These are phyloP conservation scores for Hipparchia sbordonii DNA, from an alignment of 2,888 invertebrate genomes.

Conservation along the genomic window DNA sequence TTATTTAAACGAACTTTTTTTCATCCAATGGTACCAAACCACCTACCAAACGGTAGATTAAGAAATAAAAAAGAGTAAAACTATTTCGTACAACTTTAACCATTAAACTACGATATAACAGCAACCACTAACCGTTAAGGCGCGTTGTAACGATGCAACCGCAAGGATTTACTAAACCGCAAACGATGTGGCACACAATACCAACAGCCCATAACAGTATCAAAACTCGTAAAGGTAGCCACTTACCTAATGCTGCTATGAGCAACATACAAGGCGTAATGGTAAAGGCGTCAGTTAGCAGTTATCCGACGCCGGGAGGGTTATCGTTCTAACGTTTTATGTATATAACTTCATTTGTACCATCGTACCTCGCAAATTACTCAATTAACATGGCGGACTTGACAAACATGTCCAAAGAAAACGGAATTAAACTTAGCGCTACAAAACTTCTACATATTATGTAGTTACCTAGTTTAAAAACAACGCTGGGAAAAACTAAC, in stretches of 20 bases:
- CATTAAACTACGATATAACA: neutral
- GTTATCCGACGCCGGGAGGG: neutral
- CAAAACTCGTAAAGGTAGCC: constrained; percentile 12
- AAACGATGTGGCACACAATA: constrained; percentile 11
- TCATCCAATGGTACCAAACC: neutral
- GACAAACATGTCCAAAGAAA: neutral
- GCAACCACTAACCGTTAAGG: constrained; percentile 16
- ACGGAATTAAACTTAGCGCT: neutral
- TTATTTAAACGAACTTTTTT: neutral
- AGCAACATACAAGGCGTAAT: neutral
- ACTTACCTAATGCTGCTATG: neutral
- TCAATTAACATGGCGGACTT: too few relatives aligned
- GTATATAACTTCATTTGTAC: too few relatives aligned
- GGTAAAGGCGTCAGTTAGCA: neutral
- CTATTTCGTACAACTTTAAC: constrained; percentile 1
- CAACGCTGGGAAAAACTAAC: neutral
- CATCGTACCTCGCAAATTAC: too few relatives aligned
- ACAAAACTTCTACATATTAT: neutral
- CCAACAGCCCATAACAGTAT: constrained; percentile 1
- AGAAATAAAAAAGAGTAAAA: neutral
- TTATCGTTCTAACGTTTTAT: neutral
- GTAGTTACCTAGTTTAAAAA: neutral
- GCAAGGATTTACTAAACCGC: constrained; percentile 14
- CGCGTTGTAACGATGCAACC: constrained; percentile 7
- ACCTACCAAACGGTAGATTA: too few relatives aligned